Conservation (phyloP, 2,113 vertebrate genomes). For the Cephalopterus ornatus region DNA sequence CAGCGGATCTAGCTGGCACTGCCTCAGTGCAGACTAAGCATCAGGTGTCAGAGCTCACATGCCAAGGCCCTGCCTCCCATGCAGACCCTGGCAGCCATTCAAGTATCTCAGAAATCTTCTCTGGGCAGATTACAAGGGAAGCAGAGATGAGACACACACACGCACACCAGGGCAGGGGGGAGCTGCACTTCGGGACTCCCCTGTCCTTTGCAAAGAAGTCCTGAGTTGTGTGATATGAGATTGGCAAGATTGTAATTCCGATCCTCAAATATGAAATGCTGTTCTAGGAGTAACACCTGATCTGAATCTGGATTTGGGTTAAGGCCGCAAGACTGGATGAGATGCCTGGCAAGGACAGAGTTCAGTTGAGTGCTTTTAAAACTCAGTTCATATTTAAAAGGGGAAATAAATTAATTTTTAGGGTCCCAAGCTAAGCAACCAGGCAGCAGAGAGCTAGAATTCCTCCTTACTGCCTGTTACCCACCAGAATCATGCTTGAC, state of each 20-base stretch:
- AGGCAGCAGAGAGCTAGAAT: not conserved
- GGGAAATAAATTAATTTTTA: not conserved
- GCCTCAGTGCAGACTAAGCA: not conserved
- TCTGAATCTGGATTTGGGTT: not conserved
- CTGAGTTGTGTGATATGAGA: not conserved
- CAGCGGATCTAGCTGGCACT: not conserved
- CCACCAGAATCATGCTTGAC: not conserved
- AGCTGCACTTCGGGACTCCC: not conserved
- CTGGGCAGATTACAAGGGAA: not conserved
- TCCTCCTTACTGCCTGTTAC: not conserved
- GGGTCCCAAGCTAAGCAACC: not conserved
- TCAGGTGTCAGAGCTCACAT: conserved; percentile 15
- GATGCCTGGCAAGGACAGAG: not conserved
- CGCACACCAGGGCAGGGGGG: not conserved
- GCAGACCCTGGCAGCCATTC: not conserved
- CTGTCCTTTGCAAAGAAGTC: not conserved
- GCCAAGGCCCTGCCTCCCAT: not conserved
- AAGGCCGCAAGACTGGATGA: not conserved
- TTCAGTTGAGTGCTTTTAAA: not conserved
- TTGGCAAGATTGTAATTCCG: not conserved
- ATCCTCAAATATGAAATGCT: not conserved
- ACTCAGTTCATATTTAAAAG: not conserved
- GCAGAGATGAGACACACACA: not conserved
- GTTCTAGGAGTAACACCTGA: not conserved
- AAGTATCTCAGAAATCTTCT: conserved; percentile 29